Evolutionary conservation across 2,797 vertebrate genomes (phyloP).

Genomic region (Discoglossus pictus): DNA sequence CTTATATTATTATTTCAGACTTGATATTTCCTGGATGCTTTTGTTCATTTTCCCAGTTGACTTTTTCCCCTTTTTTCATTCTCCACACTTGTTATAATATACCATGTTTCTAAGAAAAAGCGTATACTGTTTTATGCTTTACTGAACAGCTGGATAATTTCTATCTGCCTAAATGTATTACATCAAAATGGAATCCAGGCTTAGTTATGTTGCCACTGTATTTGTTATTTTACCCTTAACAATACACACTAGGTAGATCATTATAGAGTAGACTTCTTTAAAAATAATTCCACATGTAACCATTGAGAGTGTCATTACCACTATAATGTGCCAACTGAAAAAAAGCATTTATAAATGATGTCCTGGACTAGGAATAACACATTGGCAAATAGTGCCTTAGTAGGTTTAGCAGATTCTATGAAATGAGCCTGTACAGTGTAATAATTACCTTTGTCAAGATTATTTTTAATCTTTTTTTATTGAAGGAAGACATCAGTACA

Average conservation of each 20-base stretch:
- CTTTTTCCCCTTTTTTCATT: conserved; percentile 15
- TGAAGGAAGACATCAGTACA: too few relatives aligned
- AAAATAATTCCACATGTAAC: conserved; percentile 2
- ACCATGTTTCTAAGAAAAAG: conserved; percentile 14
- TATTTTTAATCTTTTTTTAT: too few relatives aligned
- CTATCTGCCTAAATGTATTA: conserved; percentile 4
- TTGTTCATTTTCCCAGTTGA: conserved; percentile 4
- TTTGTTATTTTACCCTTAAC: conserved; percentile 12
- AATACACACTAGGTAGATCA: background rate
- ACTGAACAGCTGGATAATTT: conserved; percentile 9
- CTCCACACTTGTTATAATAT: conserved; percentile 11
- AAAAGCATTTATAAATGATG: background rate
- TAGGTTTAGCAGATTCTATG: too few relatives aligned
- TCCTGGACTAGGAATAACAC: background rate
- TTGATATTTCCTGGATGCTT: conserved; percentile 8
- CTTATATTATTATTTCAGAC: background rate
- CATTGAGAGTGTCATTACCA: conserved; percentile 1
- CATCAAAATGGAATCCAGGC: background rate
- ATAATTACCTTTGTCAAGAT: too few relatives aligned
- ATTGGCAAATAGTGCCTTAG: background rate
- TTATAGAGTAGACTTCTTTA: background rate
- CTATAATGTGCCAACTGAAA: background rate
- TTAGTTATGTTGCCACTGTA: conserved; percentile 9
- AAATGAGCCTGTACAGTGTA: too few relatives aligned
- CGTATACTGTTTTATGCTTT: background rate